phyloP scores from a whole-genome alignment of 2,888 invertebrate species.

The Allygus modestus region DNA sequence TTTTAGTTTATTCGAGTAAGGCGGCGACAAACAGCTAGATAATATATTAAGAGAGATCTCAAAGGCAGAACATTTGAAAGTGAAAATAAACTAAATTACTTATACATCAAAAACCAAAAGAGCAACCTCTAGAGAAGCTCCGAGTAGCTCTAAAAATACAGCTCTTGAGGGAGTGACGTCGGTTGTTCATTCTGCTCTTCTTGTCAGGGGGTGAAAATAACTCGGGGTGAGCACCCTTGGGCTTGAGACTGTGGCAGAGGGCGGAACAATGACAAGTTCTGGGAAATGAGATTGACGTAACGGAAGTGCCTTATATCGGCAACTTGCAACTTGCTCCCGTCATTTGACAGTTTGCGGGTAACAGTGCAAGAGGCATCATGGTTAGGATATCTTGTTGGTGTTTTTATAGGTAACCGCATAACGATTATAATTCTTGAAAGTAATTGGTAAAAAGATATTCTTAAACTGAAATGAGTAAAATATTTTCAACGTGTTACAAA shows the following conservation, averaged over 20 bases:
- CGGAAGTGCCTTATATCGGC: constrained; percentile 34
- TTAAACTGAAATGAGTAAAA: no score
- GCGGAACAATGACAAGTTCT: constrained; percentile 18
- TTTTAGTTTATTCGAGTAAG: no score
- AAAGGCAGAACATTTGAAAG: no score
- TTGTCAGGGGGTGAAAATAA: constrained; percentile 4
- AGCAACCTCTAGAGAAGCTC: neutral
- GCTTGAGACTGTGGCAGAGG: neutral
- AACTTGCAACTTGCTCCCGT: neutral
- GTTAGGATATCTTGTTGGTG: constrained; percentile 32
- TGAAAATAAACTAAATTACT: no score
- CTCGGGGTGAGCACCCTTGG: constrained; percentile 29
- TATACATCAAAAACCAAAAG: neutral
- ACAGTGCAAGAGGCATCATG: neutral
- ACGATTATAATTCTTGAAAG: no score
- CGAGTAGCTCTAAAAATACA: constrained; percentile 33
- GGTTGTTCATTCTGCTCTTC: neutral
- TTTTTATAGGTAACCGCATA: constrained; percentile 38
- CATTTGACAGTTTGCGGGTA: neutral
- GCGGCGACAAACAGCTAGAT: no score
- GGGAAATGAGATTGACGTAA: constrained; percentile 53
- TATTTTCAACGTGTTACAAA: no score
- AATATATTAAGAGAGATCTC: no score
- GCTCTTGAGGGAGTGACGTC: constrained; percentile 22
- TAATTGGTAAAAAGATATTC: no score